Evolutionary conservation across 1,140 invertebrate genomes (phyloP).

Genomic region (Parapsyche elsis): DNA sequence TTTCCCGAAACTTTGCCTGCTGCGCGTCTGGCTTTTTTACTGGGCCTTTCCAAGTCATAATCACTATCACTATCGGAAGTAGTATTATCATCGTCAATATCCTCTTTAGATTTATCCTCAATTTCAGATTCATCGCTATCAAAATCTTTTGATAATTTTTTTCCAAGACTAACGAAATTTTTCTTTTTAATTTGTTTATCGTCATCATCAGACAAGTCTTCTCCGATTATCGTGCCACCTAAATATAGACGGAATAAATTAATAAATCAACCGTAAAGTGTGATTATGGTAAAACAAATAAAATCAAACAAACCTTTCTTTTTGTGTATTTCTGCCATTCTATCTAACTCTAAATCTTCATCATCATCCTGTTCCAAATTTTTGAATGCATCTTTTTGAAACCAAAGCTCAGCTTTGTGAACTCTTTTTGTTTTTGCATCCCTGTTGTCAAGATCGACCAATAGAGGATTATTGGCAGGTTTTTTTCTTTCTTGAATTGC

Average conservation of each 20-base stretch:
- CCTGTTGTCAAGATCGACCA: slow-evolving; percentile 85
- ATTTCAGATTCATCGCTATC: slow-evolving; percentile 55
- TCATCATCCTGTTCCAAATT: slow-evolving; percentile 83
- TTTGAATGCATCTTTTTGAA: slow-evolving; percentile 90
- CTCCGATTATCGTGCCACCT: slow-evolving; percentile 67
- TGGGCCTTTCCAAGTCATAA: slow-evolving; percentile 69
- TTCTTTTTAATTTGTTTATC: slow-evolving; percentile 58
- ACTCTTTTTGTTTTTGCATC: slow-evolving; percentile 77
- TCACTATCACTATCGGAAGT: slow-evolving; percentile 72
- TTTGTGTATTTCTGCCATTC: slow-evolving; percentile 78
- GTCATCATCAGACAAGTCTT: slow-evolving; percentile 58
- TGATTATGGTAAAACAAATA: too few relatives aligned
- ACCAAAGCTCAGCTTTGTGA: slow-evolving; percentile 88
- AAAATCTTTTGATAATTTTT: slow-evolving; percentile 58
- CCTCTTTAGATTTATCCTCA: slow-evolving; percentile 54
- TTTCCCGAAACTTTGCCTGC: background rate
- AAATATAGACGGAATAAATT: slow-evolving; percentile 24
- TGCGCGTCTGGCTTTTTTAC: slow-evolving; percentile 16
- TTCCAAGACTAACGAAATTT: slow-evolving; percentile 57
- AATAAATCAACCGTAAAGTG: too few relatives aligned
- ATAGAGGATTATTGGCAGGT: slow-evolving; percentile 81
- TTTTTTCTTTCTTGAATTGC: slow-evolving; percentile 49
- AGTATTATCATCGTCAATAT: slow-evolving; percentile 63
- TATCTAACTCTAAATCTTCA: slow-evolving; percentile 88
- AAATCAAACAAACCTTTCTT: slow-evolving; percentile 70